Base-by-base conservation (phyloP, 2,888 invertebrate species). In the Harpalus rubripes region DNA sequence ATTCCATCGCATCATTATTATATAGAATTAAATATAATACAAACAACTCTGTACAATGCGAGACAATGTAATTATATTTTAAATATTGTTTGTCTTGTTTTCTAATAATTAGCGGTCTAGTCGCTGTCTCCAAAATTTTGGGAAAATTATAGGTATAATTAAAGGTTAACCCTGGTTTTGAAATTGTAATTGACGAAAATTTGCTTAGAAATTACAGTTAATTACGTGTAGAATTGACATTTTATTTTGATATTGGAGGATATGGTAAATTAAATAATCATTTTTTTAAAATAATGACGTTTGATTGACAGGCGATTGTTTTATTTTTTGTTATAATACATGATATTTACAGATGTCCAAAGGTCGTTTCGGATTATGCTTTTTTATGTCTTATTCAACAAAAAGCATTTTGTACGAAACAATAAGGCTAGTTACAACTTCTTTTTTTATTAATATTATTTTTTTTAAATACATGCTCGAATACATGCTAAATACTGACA, bases 11-110 rank as follows among this genome's bases (percentile, higher is more conserved):
- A 80, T 80, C 59, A 80, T 61, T 41, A 80, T 80, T 80, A 61
- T 18, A 59, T 61, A 59, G 41, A 80, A 80, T 80, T 80, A 80
- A 59, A 80, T 80, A 63, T 8, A 80, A 80, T 80, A 32, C 63
- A 61, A 80, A 80, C 61, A 80, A 58, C 56, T 58, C n/a, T n/a
- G 22, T 5, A 78, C 26, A 78, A n/a, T n/a, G n/a, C n/a, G n/a
- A n/a, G n/a, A n/a, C n/a, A n/a, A n/a, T 41, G 32, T 41, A 59
- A 80, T 61, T 52, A 80, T 16, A 80, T 39, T 80, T 59, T 41
- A 61, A 80, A 80, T 80, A 61, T 41, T 76, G 22, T 76, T 72
- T 52, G 26, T 56, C 10, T 56, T 8, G 1, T 15, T 58, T 61
- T 7, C 18, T 41, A 56, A 22, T 58, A 39, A 80, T 61, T 61